Percentiles rank a stretch among this genome's conserved stretches.
Conservation (phyloP, 1,140 invertebrate species). For the Aphaenogaster rudis region DNA sequence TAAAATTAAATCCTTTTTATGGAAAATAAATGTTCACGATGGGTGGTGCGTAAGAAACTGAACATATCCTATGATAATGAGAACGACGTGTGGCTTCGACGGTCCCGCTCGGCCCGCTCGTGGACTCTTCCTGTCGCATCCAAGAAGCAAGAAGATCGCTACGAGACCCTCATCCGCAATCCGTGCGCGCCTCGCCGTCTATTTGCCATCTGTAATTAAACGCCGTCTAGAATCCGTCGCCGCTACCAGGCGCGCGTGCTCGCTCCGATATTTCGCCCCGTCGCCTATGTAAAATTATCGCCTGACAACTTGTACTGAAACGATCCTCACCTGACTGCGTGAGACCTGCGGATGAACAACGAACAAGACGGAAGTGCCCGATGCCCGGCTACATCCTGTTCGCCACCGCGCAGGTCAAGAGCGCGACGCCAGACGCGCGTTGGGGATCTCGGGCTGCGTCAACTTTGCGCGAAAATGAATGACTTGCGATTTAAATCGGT, state of each 20-base stretch:
- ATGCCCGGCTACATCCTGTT: conserved; percentile 2
- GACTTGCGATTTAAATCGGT: neutral
- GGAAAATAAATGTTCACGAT: conserved; percentile 77
- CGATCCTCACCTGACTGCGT: conserved; percentile 79
- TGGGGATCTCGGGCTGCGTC: neutral
- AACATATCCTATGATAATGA: conserved; percentile 74
- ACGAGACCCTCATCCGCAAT: conserved; percentile 67
- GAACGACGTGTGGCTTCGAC: conserved; percentile 50
- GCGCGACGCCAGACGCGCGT: neutral
- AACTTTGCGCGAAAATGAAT: neutral
- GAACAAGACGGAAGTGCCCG: conserved; percentile 69
- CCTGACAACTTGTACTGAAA: conserved; percentile 59
- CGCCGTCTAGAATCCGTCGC: conserved; percentile 70
- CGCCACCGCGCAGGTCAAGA: conserved; percentile 62
- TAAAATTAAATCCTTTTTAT: conserved; percentile 78
- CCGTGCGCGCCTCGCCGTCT: conserved; percentile 72
- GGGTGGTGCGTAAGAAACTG: conserved; percentile 74
- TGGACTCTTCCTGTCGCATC: conserved; percentile 58
- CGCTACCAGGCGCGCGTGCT: conserved; percentile 66
- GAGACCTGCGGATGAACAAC: conserved; percentile 68
- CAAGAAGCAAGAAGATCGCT: conserved; percentile 41
- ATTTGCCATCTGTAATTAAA: conserved; percentile 80
- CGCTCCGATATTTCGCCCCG: conserved; percentile 47
- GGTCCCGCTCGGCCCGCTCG: neutral
- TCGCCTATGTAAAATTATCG: conserved; percentile 22